Conservation (phyloP, 2,888 invertebrate species). For the Carterocephalus palaemon region DNA sequence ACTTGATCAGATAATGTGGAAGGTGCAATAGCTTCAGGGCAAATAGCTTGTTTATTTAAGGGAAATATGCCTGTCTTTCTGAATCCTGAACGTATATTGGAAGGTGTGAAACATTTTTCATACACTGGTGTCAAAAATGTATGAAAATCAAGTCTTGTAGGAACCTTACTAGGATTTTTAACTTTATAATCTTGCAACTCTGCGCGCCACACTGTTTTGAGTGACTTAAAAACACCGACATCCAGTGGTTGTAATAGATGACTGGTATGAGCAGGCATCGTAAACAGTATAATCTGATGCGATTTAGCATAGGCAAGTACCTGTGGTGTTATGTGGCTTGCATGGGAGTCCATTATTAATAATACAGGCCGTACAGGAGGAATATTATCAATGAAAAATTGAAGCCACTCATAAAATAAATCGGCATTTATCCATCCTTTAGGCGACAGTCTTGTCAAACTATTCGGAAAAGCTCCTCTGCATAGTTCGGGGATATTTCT, state of each 20-base stretch:
- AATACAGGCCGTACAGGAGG: conserved; percentile 31
- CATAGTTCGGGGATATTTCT: too few species aligned
- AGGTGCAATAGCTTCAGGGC: too few species aligned
- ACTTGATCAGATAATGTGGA: too few species aligned
- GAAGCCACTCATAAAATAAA: conserved; percentile 32
- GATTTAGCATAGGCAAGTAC: too few species aligned
- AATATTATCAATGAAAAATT: conserved; percentile 30
- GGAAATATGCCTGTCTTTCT: conserved; percentile 1
- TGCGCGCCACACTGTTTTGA: too few species aligned
- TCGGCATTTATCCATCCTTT: conserved; percentile 35
- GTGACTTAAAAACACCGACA: too few species aligned
- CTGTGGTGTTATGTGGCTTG: conserved; percentile 33
- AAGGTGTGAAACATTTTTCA: conserved; percentile 27
- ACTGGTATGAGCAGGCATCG: conserved; percentile 32
- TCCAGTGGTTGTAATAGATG: conserved; percentile 30
- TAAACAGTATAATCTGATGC: conserved; percentile 32
- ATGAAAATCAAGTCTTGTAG: conserved; percentile 28
- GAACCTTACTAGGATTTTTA: too few species aligned
- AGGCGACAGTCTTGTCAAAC: conserved; percentile 31
- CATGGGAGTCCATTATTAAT: conserved; percentile 34
- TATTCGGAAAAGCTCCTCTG: too few species aligned
- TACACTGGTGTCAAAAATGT: conserved; percentile 28
- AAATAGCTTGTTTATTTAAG: too few species aligned
- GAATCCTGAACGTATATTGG: conserved; percentile 18
- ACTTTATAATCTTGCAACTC: too few species aligned